phyloP scores from a whole-genome alignment of 2,113 vertebrate genomes.

The Pseudopipra pipra region DNA sequence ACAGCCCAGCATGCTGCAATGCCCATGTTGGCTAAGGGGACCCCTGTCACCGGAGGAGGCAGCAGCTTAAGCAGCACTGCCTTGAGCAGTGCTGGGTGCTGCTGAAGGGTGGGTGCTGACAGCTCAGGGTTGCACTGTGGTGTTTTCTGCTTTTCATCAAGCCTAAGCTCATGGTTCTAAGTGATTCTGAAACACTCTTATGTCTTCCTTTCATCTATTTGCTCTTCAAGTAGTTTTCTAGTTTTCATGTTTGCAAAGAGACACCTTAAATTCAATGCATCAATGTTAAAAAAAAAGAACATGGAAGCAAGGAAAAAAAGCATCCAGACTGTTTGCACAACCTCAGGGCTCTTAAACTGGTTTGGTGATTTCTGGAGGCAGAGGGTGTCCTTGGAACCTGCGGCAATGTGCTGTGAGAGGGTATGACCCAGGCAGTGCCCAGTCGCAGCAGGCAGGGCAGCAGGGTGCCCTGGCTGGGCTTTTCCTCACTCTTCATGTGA shows the following conservation, averaged over 20 bases:
- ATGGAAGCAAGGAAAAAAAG: background rate
- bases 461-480: rapidly evolving
- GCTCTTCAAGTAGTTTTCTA: background rate
- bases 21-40: background rate
- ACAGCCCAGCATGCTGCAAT: rapidly evolving
- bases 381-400: background rate
- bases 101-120: background rate
- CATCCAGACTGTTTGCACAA: background rate
- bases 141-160: background rate
- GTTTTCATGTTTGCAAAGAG: background rate
- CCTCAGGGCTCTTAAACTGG: rapidly evolving
- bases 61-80: background rate
- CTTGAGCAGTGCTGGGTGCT: background rate
- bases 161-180: background rate
- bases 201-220: background rate
- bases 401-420: rapidly evolving
- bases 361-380: background rate
- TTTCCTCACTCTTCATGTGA: background rate
- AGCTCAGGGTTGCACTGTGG: background rate
- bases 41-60: rapidly evolving
- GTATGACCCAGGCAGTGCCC: too few relatives aligned
- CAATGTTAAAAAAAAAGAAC: background rate
- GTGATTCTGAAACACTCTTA: background rate
- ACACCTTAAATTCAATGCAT: background rate
- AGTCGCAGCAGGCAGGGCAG: rapidly evolving